Evolutionary conservation across 2,797 vertebrate species (phyloP).

Genomic region (Danio aesculapii): DNA sequence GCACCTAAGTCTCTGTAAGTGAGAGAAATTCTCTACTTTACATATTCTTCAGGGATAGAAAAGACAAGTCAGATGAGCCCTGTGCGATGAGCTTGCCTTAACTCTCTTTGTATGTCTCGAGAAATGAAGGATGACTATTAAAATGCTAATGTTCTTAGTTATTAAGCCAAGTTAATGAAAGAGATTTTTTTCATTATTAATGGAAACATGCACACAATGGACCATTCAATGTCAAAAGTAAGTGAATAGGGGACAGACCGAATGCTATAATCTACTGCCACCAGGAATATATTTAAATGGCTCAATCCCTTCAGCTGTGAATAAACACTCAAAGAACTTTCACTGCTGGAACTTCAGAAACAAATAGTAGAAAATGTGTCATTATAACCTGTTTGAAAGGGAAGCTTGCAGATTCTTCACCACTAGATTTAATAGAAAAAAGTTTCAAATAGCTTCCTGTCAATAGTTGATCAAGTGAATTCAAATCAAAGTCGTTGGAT

Average conservation of each 20-base stretch:
- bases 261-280: background rate
- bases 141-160: conserved; percentile 59
- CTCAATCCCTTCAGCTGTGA: background rate
- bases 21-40: background rate
- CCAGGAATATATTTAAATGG: conserved; percentile 5
- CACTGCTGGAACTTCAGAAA: background rate
- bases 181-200: conserved; percentile 46
- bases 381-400: background rate
- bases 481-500: background rate
- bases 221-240: conserved; percentile 24
- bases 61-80: conserved; percentile 30
- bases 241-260: conserved; percentile 18
- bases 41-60: conserved; percentile 4
- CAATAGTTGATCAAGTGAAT: background rate
- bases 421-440: background rate
- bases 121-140: conserved; percentile 58
- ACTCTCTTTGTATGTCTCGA: conserved; percentile 50
- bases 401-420: background rate
- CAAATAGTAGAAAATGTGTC: background rate
- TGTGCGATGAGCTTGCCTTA: background rate
- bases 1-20: conserved; percentile 1
- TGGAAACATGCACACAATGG: conserved; percentile 27
- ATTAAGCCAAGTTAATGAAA: conserved; percentile 56
- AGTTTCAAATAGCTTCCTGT: background rate
- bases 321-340: background rate